phyloP scores from a whole-genome alignment of 2,113 vertebrate species.

The Caloenas nicobarica region DNA sequence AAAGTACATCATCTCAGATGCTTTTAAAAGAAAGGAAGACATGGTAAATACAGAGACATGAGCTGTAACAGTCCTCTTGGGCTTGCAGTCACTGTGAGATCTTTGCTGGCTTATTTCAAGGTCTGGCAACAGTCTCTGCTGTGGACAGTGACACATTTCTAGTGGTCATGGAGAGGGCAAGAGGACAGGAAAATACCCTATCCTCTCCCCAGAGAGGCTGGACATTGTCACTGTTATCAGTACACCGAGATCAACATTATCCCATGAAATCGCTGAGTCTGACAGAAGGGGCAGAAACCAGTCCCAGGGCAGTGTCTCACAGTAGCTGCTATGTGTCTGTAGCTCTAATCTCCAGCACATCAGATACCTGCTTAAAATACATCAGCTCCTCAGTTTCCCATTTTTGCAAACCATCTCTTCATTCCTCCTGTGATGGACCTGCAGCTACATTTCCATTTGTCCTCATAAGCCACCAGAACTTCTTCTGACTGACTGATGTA shows the following conservation, averaged over 20 bases:
- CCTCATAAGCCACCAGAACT: neutral
- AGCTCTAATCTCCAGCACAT: neutral
- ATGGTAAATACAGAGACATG: constrained; percentile 3
- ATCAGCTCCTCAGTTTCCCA: accelerated
- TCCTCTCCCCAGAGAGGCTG: neutral
- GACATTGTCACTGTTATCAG: neutral
- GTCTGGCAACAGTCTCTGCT: neutral
- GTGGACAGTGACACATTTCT: accelerated
- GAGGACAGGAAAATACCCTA: neutral
- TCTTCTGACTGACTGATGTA: neutral
- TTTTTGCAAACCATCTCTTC: neutral
- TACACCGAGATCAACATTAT: neutral
- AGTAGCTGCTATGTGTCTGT: neutral
- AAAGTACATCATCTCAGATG: neutral
- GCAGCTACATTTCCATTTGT: neutral
- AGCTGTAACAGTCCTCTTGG: neutral
- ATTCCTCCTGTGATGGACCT: neutral
- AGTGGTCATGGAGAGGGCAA: neutral
- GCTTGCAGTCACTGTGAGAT: neutral
- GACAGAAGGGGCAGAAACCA: neutral
- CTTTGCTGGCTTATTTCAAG: neutral
- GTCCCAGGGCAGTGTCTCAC: neutral
- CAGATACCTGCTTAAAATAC: neutral
- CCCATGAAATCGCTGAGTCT: accelerated
- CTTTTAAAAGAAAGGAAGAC: constrained; percentile 5